phyloP scores from a whole-genome alignment of 1,140 invertebrate genomes.

The Camponotus vicinus region DNA sequence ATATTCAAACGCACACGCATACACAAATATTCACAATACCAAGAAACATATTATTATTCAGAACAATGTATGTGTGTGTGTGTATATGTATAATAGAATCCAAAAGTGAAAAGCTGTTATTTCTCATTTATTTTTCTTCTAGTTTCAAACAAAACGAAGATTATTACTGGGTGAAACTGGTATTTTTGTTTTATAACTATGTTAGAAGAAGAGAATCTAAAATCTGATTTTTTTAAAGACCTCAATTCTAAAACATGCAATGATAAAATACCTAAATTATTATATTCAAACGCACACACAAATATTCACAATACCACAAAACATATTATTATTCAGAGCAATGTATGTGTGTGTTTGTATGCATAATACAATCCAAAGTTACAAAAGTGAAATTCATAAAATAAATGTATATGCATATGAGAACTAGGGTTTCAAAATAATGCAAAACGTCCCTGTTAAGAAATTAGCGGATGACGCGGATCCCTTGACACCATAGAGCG shows the following conservation, averaged over 20 bases:
- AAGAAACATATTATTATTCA: too few species aligned
- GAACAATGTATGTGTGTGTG: not conserved
- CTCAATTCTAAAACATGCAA: not conserved
- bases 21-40: too few species aligned
- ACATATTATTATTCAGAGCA: not conserved
- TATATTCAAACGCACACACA: not conserved
- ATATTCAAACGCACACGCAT: too few species aligned
- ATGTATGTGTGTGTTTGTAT: not conserved
- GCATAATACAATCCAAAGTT: not conserved
- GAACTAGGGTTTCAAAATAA: not conserved
- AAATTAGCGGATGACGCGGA: slow-evolving; percentile 1
- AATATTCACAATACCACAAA: not conserved
- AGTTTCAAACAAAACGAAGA: not conserved
- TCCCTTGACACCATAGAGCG: slow-evolving; percentile 22
- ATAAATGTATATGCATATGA: not conserved
- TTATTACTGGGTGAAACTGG: not conserved
- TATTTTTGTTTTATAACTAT: slow-evolving; percentile 4
- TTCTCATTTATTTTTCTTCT: not conserved
- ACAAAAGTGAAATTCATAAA: not conserved
- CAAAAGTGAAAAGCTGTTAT: not conserved
- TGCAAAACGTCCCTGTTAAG: not conserved
- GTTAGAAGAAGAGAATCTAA: not conserved
- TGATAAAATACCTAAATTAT: slow-evolving; percentile 11
- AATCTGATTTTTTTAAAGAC: not conserved
- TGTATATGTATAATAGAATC: too few species aligned